A percentile compares a stretch with the other conserved stretches of the same genome.
phyloP scores from a whole-genome alignment of 2,888 invertebrate species.

The Melipona beecheii region DNA sequence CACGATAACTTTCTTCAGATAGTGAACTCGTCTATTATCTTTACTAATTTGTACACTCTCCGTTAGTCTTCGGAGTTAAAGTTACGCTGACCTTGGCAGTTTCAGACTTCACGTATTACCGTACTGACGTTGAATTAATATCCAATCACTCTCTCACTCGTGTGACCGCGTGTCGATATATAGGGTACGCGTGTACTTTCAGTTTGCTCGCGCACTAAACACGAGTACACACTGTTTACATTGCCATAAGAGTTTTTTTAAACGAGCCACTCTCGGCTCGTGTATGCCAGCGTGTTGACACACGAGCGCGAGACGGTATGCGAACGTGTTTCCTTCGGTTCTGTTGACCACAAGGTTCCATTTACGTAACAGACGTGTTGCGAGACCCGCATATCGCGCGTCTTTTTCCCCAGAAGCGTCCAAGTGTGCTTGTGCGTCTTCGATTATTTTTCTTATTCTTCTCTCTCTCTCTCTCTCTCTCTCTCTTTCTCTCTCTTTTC shows the following conservation, averaged over 20 bases:
- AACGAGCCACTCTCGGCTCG: background rate
- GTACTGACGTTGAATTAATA: background rate
- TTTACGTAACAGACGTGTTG: slow-evolving; percentile 60
- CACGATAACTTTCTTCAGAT: too few species aligned
- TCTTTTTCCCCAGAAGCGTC: slow-evolving; percentile 43
- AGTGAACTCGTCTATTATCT: background rate
- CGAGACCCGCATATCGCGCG: slow-evolving; percentile 53
- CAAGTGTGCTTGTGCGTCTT: slow-evolving; percentile 2
- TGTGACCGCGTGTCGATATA: background rate
- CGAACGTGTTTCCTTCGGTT: slow-evolving; percentile 43
- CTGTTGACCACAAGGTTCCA: slow-evolving; percentile 59
- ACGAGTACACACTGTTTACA: background rate
- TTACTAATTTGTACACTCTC: background rate
- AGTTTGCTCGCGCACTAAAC: background rate
- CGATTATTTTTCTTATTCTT: slow-evolving; percentile 16
- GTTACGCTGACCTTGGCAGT: background rate
- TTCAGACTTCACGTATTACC: too few species aligned
- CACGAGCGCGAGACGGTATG: slow-evolving; percentile 1
- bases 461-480: background rate
- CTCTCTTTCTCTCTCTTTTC: background rate
- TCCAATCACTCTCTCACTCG: background rate
- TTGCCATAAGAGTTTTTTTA: slow-evolving; percentile 10
- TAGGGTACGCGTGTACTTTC: background rate
- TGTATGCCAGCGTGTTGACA: slow-evolving; percentile 28
- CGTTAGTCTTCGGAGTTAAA: background rate